Conservation (phyloP, 2,888 invertebrate species). For the Drosophila setosimentum region DNA sequence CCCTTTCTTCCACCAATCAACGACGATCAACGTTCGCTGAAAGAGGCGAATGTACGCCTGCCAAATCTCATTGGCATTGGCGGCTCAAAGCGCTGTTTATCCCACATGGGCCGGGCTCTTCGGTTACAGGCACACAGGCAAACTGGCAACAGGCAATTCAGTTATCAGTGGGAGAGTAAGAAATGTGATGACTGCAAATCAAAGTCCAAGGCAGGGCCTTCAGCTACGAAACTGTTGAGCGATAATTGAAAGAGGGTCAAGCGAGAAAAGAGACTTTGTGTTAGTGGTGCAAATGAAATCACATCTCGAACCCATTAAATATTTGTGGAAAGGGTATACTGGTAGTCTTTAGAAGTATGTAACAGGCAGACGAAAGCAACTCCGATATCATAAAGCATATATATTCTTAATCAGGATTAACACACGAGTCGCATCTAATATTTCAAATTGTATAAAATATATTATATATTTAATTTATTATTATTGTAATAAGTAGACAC, state of each 20-base stretch:
- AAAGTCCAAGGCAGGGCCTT: constrained; percentile 46
- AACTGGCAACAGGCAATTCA: constrained; percentile 5
- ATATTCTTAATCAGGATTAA: not conserved
- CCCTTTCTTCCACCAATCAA: not conserved
- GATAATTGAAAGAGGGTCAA: constrained; percentile 50
- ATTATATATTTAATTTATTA: too few species aligned
- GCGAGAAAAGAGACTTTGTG: not conserved
- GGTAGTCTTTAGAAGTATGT: rapidly evolving
- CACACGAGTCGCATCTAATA: not conserved
- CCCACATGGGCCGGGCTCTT: constrained; percentile 28
- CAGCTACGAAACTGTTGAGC: constrained; percentile 54
- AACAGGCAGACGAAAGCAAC: not conserved
- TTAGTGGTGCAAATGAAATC: not conserved
- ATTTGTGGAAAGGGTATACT: not conserved
- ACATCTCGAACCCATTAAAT: not conserved
- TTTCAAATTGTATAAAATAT: too few species aligned
- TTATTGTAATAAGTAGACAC: too few species aligned
- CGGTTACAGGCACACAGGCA: not conserved
- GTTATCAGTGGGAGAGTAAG: constrained; percentile 38
- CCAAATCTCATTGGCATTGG: constrained; percentile 73
- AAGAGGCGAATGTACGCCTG: constrained; percentile 70
- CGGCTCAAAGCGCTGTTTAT: constrained; percentile 27
- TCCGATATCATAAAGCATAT: too few species aligned
- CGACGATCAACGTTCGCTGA: constrained; percentile 10
- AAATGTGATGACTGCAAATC: constrained; percentile 13